Evolutionary conservation across 2,888 invertebrate genomes (phyloP).

Genomic region (Lamproptera curius): DNA sequence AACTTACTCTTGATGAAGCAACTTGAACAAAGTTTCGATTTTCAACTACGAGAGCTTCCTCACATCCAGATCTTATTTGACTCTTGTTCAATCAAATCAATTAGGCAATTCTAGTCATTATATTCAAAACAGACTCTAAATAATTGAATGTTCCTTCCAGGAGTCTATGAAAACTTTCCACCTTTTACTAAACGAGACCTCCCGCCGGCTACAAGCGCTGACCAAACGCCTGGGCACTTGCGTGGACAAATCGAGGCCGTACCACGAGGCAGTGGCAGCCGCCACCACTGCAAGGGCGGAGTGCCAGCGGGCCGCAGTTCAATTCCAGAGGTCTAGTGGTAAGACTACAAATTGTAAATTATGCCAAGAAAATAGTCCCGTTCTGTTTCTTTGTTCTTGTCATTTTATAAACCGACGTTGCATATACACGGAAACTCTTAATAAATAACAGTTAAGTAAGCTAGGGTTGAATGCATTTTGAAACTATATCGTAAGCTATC

Average conservation of each 20-base stretch:
- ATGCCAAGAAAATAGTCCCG: background rate
- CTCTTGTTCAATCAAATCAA: too few relatives aligned
- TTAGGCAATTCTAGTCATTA: too few relatives aligned
- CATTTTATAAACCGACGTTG: background rate
- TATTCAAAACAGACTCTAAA: too few relatives aligned
- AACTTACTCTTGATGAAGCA: too few relatives aligned
- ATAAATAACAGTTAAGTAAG: too few relatives aligned
- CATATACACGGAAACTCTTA: background rate
- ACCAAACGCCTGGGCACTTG: slow-evolving; percentile 90
- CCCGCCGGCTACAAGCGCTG: slow-evolving; percentile 87
- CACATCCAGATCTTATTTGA: too few relatives aligned
- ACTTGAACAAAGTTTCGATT: too few relatives aligned
- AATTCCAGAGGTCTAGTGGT: slow-evolving; percentile 93
- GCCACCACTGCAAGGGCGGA: slow-evolving; percentile 88
- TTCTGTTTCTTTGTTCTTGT: background rate
- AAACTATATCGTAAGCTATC: too few relatives aligned
- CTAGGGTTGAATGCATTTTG: too few relatives aligned
- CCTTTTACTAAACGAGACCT: slow-evolving; percentile 90
- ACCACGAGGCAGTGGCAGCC: slow-evolving; percentile 89
- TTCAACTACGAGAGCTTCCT: too few relatives aligned
- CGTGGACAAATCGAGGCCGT: slow-evolving; percentile 93
- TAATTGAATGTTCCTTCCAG: too few relatives aligned
- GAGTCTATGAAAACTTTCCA: slow-evolving; percentile 96
- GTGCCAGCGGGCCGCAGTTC: slow-evolving; percentile 93
- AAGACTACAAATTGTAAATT: background rate